Conservation (phyloP, 2,888 invertebrate species). For the Tenthredo scrophulariae region DNA sequence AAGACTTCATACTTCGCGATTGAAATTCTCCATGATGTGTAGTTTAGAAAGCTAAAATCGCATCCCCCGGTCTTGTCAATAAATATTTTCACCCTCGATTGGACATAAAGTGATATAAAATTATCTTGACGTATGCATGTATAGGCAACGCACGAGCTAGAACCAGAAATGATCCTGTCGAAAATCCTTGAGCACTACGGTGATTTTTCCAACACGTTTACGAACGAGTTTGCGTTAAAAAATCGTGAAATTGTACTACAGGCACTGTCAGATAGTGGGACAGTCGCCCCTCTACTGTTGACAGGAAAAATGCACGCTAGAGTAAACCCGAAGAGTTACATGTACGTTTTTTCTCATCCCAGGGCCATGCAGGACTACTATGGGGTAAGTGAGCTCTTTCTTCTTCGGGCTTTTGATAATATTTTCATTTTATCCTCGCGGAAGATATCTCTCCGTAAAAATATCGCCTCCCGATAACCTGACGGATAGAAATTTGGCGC, state of each 20-base stretch:
- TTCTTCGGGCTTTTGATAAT: not conserved
- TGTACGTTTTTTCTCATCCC: conserved; percentile 94
- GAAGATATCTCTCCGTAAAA: not conserved
- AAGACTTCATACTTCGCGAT: not conserved
- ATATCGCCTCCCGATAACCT: not conserved
- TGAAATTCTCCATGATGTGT: not conserved
- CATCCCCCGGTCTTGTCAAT: not conserved
- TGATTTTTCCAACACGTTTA: conserved; percentile 80
- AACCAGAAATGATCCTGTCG: conserved; percentile 71
- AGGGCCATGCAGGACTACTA: conserved; percentile 89
- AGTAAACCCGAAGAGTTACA: conserved; percentile 88
- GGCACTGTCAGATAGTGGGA: conserved; percentile 93
- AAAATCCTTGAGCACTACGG: conserved; percentile 74
- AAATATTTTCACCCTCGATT: not conserved
- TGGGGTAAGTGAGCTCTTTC: conserved; percentile 82
- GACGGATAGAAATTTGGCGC: not conserved
- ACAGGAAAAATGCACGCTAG: conserved; percentile 88
- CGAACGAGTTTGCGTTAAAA: conserved; percentile 81
- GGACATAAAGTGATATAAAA: not conserved
- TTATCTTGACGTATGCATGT: conserved; percentile 16
- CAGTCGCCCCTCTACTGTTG: conserved; percentile 89
- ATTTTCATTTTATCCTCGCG: not conserved
- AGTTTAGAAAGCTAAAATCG: not conserved
- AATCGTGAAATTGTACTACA: conserved; percentile 91
- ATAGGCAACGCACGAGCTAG: conserved; percentile 76